Evolutionary conservation across 2,797 vertebrate species (phyloP).

Genomic region (Ispidina picta): DNA sequence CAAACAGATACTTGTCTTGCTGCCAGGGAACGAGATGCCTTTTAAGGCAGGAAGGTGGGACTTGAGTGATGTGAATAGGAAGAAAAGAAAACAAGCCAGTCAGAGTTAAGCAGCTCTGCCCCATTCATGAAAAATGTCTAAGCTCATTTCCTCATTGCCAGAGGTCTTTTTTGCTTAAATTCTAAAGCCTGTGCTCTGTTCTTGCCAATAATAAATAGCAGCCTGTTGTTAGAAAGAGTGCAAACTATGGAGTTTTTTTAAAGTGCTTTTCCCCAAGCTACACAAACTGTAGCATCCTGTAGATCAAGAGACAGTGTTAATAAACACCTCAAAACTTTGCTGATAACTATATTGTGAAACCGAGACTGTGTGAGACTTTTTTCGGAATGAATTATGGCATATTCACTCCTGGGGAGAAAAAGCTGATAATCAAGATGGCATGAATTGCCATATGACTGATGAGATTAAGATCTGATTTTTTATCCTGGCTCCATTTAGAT

Average conservation of each 20-base stretch:
- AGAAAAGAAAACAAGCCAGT: constrained; percentile 77
- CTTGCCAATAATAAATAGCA: constrained; percentile 75
- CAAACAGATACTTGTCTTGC: constrained; percentile 77
- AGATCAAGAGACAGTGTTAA: constrained; percentile 23
- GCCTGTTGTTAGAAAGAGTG: constrained; percentile 64
- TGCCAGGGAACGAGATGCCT: constrained; percentile 74
- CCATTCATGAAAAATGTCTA: constrained; percentile 84
- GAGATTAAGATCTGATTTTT: constrained; percentile 45
- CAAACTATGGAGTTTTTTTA: constrained; percentile 37
- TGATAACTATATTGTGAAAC: constrained; percentile 64
- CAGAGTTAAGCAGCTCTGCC: constrained; percentile 78
- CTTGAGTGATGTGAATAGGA: constrained; percentile 80
- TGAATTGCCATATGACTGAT: neutral
- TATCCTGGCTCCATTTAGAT: neutral
- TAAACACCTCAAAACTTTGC: constrained; percentile 29
- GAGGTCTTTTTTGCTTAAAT: constrained; percentile 70
- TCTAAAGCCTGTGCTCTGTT: constrained; percentile 71
- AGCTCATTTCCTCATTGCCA: constrained; percentile 81
- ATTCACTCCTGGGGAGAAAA: neutral
- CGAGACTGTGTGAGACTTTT: constrained; percentile 46
- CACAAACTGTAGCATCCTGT: constrained; percentile 25
- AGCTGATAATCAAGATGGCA: neutral
- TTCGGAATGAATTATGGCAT: neutral
- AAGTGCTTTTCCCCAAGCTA: constrained; percentile 36
- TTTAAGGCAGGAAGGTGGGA: constrained; percentile 80